Evolutionary conservation across 1,140 invertebrate genomes (phyloP).

Genomic region (Lineus longissimus): DNA sequence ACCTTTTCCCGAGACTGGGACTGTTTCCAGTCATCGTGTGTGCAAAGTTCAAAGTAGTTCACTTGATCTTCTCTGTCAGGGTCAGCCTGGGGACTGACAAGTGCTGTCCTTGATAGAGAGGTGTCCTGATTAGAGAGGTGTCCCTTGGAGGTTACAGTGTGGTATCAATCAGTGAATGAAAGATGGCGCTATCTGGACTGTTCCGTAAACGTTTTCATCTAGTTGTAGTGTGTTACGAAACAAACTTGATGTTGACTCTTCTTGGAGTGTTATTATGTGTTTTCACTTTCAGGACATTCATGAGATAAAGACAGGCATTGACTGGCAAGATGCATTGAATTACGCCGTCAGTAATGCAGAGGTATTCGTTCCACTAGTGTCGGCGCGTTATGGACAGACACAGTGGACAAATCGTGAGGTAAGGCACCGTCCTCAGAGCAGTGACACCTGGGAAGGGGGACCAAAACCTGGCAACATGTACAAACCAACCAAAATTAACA

Average conservation of each 20-base stretch:
- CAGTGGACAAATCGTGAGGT: slow-evolving; percentile 58
- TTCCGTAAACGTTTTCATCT: neutral
- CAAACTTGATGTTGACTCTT: no score
- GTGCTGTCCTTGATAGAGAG: no score
- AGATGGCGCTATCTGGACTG: neutral
- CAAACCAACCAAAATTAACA: no score
- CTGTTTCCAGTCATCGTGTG: neutral
- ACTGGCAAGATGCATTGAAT: slow-evolving; percentile 57
- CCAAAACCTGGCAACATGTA: no score
- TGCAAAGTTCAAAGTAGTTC: neutral
- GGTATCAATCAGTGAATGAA: neutral
- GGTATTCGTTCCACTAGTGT: slow-evolving; percentile 56
- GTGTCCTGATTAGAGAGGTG: no score
- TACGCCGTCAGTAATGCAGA: slow-evolving; percentile 54
- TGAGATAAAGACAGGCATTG: slow-evolving; percentile 54
- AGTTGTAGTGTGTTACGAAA: neutral
- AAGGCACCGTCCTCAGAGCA: no score
- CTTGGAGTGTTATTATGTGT: no score
- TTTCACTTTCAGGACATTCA: slow-evolving; percentile 51
- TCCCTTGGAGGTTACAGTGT: neutral
- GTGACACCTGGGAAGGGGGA: no score
- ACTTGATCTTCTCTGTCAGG: neutral
- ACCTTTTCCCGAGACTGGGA: neutral
- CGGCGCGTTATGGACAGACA: slow-evolving; percentile 54
- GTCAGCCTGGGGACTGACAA: no score